These are phyloP conservation scores for Scelioninae gen. 2 DNA, from an alignment of 2,888 invertebrate species.

Conservation along the genomic window DNA sequence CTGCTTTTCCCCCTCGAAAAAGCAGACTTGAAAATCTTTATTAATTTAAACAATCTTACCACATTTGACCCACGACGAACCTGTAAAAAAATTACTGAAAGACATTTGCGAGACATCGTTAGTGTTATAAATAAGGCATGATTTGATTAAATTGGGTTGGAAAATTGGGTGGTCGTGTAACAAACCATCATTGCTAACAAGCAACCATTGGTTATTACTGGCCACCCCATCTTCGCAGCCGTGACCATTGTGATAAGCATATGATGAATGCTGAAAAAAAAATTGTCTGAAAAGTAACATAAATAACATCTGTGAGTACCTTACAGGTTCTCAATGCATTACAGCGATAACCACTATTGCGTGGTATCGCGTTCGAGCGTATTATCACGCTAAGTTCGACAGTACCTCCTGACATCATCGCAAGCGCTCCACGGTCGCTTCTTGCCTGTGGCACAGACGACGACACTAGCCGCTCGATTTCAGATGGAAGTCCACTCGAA, in stretches of 20 bases:
- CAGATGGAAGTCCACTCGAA: no score
- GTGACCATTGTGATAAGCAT: slow-evolving; percentile 7
- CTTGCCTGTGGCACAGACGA: slow-evolving; percentile 39
- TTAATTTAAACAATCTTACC: slow-evolving; percentile 55
- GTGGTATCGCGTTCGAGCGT: slow-evolving; percentile 60
- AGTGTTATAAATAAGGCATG: slow-evolving; percentile 15
- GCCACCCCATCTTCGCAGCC: slow-evolving; percentile 4
- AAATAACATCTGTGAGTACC: slow-evolving; percentile 27
- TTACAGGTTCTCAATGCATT: slow-evolving; percentile 30
- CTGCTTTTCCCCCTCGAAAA: slow-evolving; percentile 76
- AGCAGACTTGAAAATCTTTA: slow-evolving; percentile 67
- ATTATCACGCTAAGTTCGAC: slow-evolving; percentile 64
- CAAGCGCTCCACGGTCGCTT: slow-evolving; percentile 54
- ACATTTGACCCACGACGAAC: slow-evolving; percentile 13
- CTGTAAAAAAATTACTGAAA: slow-evolving; percentile 32
- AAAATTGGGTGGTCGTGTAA: slow-evolving; percentile 12
- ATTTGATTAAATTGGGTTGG: not conserved
- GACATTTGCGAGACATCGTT: slow-evolving; percentile 14
- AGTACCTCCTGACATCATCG: slow-evolving; percentile 63
- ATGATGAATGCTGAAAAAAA: slow-evolving; percentile 53
- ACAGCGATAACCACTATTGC: slow-evolving; percentile 38
- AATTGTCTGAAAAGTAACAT: slow-evolving; percentile 32
- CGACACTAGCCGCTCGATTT: no score
- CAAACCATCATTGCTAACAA: not conserved
- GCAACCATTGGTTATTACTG: not conserved